Conservation (phyloP, 2,113 vertebrate species). For the Rhabdomys dilectus region DNA sequence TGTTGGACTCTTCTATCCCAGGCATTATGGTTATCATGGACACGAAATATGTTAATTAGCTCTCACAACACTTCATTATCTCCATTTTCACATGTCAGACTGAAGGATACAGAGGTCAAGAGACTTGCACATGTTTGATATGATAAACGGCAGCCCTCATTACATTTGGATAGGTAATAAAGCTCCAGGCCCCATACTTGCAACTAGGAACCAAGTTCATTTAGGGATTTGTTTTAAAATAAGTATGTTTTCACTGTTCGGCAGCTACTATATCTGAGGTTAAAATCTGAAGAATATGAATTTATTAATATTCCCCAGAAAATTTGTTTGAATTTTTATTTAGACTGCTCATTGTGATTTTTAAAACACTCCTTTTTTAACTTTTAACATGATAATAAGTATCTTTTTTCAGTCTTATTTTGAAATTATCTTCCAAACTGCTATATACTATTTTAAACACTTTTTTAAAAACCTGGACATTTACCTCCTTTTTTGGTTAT, state of each 20-base stretch:
- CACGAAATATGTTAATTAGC: constrained; percentile 33
- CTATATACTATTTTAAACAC: neutral
- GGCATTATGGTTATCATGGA: neutral
- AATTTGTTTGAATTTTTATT: constrained; percentile 15
- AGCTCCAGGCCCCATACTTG: neutral
- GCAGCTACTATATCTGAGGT: no score
- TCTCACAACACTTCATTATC: neutral
- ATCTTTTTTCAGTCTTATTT: neutral
- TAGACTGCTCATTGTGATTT: neutral
- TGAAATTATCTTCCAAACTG: neutral
- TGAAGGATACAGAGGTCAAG: neutral
- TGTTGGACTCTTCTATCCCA: neutral
- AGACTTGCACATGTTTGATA: neutral
- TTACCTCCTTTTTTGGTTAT: neutral
- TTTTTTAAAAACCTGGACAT: neutral
- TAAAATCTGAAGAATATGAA: no score
- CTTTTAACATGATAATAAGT: neutral
- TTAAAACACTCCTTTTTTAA: neutral
- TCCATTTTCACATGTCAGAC: constrained; percentile 1
- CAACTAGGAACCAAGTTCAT: no score
- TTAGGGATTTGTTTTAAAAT: no score
- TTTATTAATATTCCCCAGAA: no score
- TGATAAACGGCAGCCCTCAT: neutral
- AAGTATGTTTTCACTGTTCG: no score
- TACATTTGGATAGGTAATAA: neutral